phyloP scores from a whole-genome alignment of 1,140 invertebrate species.

The Lepidotrigona ventralis region DNA sequence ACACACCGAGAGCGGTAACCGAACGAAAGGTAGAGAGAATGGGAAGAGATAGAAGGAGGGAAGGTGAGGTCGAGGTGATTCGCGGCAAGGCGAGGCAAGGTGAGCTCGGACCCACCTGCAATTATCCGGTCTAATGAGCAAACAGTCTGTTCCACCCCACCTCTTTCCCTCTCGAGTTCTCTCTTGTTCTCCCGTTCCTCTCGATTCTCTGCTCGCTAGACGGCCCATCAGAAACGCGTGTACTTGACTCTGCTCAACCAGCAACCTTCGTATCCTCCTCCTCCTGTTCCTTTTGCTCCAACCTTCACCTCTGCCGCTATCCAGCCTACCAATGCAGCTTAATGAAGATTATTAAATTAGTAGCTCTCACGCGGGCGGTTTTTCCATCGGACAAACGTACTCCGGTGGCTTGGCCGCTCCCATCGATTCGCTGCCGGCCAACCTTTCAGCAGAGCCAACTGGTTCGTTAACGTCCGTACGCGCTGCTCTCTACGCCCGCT shows the following conservation, averaged over 20 bases:
- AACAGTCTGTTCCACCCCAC: conserved; percentile 69
- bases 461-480: conserved; percentile 47
- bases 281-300: conserved; percentile 22
- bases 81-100: conserved; percentile 56
- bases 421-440: conserved; percentile 19
- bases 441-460: conserved; percentile 32
- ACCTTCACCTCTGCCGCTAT: conserved; percentile 24
- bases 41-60: conserved; percentile 44
- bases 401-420: conserved; percentile 11
- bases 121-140: conserved; percentile 79
- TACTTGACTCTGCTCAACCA: conserved; percentile 64
- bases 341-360: conserved; percentile 77
- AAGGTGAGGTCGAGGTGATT: conserved; percentile 60
- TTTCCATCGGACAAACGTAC: conserved; percentile 49
- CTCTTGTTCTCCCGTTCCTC: conserved; percentile 46
- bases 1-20: conserved; percentile 46
- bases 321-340: conserved; percentile 50
- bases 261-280: conserved; percentile 60
- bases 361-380: conserved; percentile 63
- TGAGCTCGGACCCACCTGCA: conserved; percentile 72
- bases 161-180: conserved; percentile 44
- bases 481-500: background rate
- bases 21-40: conserved; percentile 48
- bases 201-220: conserved; percentile 52
- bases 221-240: conserved; percentile 61